phyloP scores from a whole-genome alignment of 2,888 invertebrate genomes.

The Onchidella celtica region DNA sequence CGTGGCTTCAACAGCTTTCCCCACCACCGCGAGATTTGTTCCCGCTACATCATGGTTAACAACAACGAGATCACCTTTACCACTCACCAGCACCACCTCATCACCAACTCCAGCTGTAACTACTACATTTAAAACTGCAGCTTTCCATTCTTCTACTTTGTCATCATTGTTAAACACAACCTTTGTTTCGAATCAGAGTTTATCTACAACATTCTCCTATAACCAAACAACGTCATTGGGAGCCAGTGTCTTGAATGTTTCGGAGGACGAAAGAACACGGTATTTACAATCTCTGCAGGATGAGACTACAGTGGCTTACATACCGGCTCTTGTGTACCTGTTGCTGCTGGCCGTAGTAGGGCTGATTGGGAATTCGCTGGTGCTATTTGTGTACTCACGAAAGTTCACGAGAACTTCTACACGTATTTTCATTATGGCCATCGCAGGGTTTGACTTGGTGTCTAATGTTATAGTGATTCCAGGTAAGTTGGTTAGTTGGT shows the following conservation, averaged over 20 bases:
- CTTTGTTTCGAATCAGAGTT: too few relatives aligned
- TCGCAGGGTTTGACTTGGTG: slow-evolving; percentile 39
- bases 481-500: slow-evolving; percentile 18
- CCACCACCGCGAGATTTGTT: not conserved
- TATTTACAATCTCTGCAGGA: slow-evolving; percentile 11
- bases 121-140: too few relatives aligned
- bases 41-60: too few relatives aligned
- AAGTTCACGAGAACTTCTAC: slow-evolving; percentile 45
- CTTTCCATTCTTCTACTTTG: too few relatives aligned
- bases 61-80: too few relatives aligned
- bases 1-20: not conserved
- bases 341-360: slow-evolving; percentile 35
- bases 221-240: not conserved
- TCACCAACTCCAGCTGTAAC: too few relatives aligned
- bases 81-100: too few relatives aligned
- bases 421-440: slow-evolving; percentile 45
- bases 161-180: too few relatives aligned
- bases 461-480: slow-evolving; percentile 45
- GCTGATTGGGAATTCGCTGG: slow-evolving; percentile 44
- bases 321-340: slow-evolving; percentile 35
- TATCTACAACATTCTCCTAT: not conserved
- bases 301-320: slow-evolving; percentile 13
- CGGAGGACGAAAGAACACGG: not conserved
- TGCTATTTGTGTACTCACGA: slow-evolving; percentile 44
- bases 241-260: not conserved